Conservation (phyloP, 2,888 invertebrate species). For the Drosophila mettleri region DNA sequence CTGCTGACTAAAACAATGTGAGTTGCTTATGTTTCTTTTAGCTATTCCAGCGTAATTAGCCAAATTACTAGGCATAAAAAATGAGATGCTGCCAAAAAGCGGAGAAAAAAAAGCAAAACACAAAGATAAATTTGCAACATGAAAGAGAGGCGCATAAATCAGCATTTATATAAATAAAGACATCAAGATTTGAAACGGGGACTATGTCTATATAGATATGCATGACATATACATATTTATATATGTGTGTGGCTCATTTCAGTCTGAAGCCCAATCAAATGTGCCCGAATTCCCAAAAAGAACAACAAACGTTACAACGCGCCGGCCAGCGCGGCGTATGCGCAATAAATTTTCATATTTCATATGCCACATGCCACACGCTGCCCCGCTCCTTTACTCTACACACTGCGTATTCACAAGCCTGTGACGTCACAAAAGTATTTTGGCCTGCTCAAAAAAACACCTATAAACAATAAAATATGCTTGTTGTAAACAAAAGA, state of each 20-base stretch:
- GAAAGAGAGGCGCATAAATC: conserved; percentile 74
- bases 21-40: conserved; percentile 10
- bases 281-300: conserved; percentile 46
- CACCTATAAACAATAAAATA: conserved; percentile 61
- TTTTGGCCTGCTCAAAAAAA: conserved; percentile 27
- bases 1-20: neutral
- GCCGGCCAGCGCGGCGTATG: conserved; percentile 59
- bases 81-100: conserved; percentile 47
- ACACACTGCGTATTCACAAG: conserved; percentile 8
- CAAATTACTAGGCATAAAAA: conserved; percentile 61
- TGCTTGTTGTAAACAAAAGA: conserved; percentile 71
- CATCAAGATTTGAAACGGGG: conserved; percentile 69
- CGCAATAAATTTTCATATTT: conserved; percentile 81
- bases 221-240: neutral
- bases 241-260: conserved; percentile 4
- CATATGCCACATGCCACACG: conserved; percentile 46
- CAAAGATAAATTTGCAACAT: conserved; percentile 67
- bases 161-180: conserved; percentile 75
- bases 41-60: conserved; percentile 69
- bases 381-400: neutral
- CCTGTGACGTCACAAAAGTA: conserved; percentile 58
- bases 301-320: conserved; percentile 29
- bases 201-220: conserved; percentile 19
- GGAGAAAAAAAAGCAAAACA: conserved; percentile 25
- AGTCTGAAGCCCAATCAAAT: conserved; percentile 65